A percentile compares a stretch with the other conserved stretches of the same genome.
Evolutionary conservation across 2,113 vertebrate species (phyloP).

Genomic region (Pholis gunnellus): DNA sequence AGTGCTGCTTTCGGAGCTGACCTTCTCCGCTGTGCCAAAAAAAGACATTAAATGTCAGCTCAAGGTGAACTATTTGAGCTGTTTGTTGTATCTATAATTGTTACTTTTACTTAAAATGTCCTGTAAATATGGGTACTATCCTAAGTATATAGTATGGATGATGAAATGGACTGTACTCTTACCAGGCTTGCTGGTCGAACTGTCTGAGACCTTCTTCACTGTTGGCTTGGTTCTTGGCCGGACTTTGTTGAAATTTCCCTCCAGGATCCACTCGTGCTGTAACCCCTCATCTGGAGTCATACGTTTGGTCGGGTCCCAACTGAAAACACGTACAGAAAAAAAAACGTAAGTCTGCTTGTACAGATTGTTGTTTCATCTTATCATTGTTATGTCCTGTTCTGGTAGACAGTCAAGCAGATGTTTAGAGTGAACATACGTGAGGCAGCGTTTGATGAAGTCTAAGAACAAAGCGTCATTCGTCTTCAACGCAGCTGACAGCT

Average conservation of each 20-base stretch:
- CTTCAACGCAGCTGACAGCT: conserved; percentile 88
- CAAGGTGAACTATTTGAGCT: neutral
- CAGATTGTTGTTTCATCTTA: neutral
- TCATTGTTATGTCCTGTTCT: neutral
- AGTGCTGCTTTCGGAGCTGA: conserved; percentile 52
- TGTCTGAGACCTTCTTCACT: conserved; percentile 75
- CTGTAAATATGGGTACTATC: neutral
- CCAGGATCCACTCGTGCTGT: conserved; percentile 91
- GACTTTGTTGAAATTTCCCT: conserved; percentile 82
- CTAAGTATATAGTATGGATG: neutral
- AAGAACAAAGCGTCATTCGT: conserved; percentile 89
- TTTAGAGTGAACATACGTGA: conserved; percentile 82
- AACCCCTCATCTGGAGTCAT: conserved; percentile 93
- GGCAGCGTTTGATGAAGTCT: conserved; percentile 91
- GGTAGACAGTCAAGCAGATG: neutral
- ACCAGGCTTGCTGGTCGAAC: conserved; percentile 65
- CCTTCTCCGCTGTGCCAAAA: conserved; percentile 57
- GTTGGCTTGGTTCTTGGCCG: conserved; percentile 74
- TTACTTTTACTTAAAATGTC: neutral
- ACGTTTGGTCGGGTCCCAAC: conserved; percentile 92
- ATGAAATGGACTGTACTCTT: conserved; percentile 12
- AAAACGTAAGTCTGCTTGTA: neutral
- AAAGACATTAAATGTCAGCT: conserved; percentile 15
- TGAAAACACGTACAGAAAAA: conserved; percentile 65
- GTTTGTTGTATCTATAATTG: neutral